phyloP scores from a whole-genome alignment of 1,140 invertebrate species.

The Stegodyphus dumicola region DNA sequence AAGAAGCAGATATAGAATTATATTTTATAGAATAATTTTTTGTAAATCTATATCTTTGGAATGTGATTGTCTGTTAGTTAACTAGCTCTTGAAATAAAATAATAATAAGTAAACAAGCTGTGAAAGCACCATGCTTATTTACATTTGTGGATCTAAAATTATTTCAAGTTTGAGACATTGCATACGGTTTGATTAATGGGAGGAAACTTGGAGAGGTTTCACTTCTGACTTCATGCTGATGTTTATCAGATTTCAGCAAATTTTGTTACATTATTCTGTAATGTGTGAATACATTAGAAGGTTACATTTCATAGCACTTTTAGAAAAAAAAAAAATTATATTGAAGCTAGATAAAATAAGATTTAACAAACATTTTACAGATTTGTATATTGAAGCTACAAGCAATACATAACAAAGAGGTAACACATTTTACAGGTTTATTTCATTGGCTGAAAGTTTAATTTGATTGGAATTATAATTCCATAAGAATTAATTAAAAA shows the following conservation, averaged over 20 bases:
- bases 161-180: too few relatives aligned
- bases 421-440: too few relatives aligned
- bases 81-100: constrained; percentile 38
- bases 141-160: not conserved
- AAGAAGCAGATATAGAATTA: constrained; percentile 11
- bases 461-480: too few relatives aligned
- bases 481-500: too few relatives aligned
- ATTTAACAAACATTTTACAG: too few relatives aligned
- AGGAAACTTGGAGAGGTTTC: not conserved
- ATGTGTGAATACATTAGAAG: not conserved
- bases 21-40: constrained; percentile 19
- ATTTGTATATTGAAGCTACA: too few relatives aligned
- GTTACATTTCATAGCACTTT: too few relatives aligned
- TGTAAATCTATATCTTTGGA: not conserved
- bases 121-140: constrained; percentile 12
- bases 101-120: not conserved
- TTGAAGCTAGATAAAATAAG: too few relatives aligned
- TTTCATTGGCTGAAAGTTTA: too few relatives aligned
- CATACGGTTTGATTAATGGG: too few relatives aligned
- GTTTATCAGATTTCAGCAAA: not conserved
- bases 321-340: too few relatives aligned
- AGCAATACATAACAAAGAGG: too few relatives aligned
- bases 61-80: constrained; percentile 51
- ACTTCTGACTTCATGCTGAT: not conserved
- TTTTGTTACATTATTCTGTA: not conserved